Conservation (phyloP, 92 coral and sea anemone species). For the Heteractis magnifica region DNA sequence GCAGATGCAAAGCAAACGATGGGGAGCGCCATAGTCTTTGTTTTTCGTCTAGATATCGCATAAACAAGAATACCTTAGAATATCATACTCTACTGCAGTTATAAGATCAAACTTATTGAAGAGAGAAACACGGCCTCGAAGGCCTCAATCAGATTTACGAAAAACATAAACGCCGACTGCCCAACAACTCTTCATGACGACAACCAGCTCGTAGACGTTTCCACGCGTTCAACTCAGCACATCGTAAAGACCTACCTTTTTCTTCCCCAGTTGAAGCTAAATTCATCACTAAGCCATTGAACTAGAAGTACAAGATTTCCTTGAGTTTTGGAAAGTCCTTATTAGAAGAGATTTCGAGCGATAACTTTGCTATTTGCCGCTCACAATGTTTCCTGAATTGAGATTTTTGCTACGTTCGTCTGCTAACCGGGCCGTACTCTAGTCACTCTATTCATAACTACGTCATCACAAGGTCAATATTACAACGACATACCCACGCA, state of each 20-base stretch:
- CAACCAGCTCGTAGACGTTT: slow-evolving; percentile 39
- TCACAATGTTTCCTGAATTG: slow-evolving; percentile 7
- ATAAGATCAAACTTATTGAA: background rate
- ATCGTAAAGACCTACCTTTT: slow-evolving; percentile 39
- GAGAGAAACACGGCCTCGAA: background rate
- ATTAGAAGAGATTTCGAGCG: background rate
- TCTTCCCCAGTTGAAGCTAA: slow-evolving; percentile 1
- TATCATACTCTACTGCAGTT: slow-evolving; percentile 6
- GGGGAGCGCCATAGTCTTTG: slow-evolving; percentile 42
- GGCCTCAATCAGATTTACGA: slow-evolving; percentile 27
- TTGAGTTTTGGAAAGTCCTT: slow-evolving; percentile 13
- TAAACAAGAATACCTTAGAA: slow-evolving; percentile 4
- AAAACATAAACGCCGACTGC: slow-evolving; percentile 34
- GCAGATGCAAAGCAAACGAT: slow-evolving; percentile 49
- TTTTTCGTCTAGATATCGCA: slow-evolving; percentile 34
- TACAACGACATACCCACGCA: slow-evolving; percentile 71
- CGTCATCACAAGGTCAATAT: slow-evolving; percentile 61
- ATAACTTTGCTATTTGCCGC: slow-evolving; percentile 11
- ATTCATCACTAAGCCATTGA: background rate
- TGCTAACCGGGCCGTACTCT: slow-evolving; percentile 76
- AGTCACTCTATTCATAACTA: slow-evolving; percentile 76
- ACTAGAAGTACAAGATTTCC: background rate
- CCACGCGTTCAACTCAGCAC: slow-evolving; percentile 55
- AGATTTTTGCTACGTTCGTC: slow-evolving; percentile 57
- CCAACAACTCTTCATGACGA: slow-evolving; percentile 46